Percentiles rank a stretch among this genome's conserved stretches.
Evolutionary conservation across 64 coral and sea anemone genomes (phyloP).

Genomic region (Montipora capricornis): DNA sequence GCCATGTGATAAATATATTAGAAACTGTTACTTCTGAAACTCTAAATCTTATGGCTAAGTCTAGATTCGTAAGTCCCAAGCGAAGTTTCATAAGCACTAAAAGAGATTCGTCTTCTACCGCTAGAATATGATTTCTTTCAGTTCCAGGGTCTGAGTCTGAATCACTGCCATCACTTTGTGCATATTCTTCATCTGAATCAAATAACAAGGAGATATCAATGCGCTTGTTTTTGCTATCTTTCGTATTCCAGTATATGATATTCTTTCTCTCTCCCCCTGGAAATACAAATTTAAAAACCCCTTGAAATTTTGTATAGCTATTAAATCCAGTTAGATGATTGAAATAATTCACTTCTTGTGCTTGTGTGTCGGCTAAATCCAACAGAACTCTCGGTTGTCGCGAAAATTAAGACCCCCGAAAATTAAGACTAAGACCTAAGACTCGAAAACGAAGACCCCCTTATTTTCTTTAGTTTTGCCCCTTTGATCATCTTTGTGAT

Average conservation of each 20-base stretch:
- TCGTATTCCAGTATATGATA: slow-evolving; percentile 78
- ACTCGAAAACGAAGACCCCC: background rate
- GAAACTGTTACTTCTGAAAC: slow-evolving; percentile 58
- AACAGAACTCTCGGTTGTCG: background rate
- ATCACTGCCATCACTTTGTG: slow-evolving; percentile 22
- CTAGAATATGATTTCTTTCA: slow-evolving; percentile 26
- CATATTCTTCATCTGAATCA: slow-evolving; percentile 38
- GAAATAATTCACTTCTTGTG: slow-evolving; percentile 58
- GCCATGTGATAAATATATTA: slow-evolving; percentile 41
- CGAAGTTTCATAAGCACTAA: slow-evolving; percentile 75
- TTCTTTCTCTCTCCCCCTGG: slow-evolving; percentile 46
- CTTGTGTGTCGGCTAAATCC: slow-evolving; percentile 35
- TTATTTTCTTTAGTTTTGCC: background rate
- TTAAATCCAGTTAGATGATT: slow-evolving; percentile 72
- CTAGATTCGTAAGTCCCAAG: slow-evolving; percentile 70
- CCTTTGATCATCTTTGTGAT: too few relatives aligned
- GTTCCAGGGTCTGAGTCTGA: slow-evolving; percentile 1
- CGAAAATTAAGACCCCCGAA: background rate
- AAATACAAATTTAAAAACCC: slow-evolving; percentile 68
- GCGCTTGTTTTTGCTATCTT: slow-evolving; percentile 33
- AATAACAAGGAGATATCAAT: slow-evolving; percentile 52
- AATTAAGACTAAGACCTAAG: background rate
- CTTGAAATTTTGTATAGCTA: slow-evolving; percentile 47
- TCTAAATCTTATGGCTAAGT: slow-evolving; percentile 60
- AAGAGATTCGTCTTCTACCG: slow-evolving; percentile 76